Base-by-base conservation (phyloP, 2,797 vertebrate genomes). In the Tamandua tetradactyla region DNA sequence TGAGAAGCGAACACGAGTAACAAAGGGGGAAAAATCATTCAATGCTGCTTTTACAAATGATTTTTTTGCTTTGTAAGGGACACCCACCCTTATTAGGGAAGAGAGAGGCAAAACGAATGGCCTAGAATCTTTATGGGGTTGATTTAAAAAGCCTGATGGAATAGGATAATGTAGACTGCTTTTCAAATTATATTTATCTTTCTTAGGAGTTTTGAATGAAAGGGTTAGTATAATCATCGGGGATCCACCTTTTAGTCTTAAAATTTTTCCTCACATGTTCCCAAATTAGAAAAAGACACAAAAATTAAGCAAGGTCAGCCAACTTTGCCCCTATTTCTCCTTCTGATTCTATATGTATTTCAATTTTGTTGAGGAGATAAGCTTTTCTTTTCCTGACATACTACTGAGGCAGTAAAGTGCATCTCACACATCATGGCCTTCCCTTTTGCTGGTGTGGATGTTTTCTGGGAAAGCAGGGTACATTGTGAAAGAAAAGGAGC, bases 1-100 rank as follows among this genome's bases (percentile, higher is more conserved):
- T 93, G 91, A 95, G 97, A 94, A 92, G 72, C 74, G 74, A 93
- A 37, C 42, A 89, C 76, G 91, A 93, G 10, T 22, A 18, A 87
- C 61, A 76, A 94, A 90, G 42, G 37, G 27, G 30, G 14, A 13
- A 75, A 87, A 79, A 88, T n/a, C 82, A 94, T 85, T 96, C 66
- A 93, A 74, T 37, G 35, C 35, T 42, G 47, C n/a, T 92, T 95
- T 93, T 88, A 64, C 14, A 74, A 40, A 79, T 62, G 94, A 75
- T 15, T 22, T 20, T 75, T 71, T 49, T 49, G 44, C 66, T 85
- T 90, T 42, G 88, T 78, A 18, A 80, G 81, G 64, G 84, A 13
- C 15, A 32, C 22, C 62, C 22, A 83, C 35, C 40, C 61, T 88
- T 81, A 88, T 78, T 57, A 85, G 84, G 35, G 93, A 68, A 64